A percentile compares a stretch with the other conserved stretches of the same genome.
Conservation (phyloP, 2,888 invertebrate species). For the Diadegma fenestrale region DNA sequence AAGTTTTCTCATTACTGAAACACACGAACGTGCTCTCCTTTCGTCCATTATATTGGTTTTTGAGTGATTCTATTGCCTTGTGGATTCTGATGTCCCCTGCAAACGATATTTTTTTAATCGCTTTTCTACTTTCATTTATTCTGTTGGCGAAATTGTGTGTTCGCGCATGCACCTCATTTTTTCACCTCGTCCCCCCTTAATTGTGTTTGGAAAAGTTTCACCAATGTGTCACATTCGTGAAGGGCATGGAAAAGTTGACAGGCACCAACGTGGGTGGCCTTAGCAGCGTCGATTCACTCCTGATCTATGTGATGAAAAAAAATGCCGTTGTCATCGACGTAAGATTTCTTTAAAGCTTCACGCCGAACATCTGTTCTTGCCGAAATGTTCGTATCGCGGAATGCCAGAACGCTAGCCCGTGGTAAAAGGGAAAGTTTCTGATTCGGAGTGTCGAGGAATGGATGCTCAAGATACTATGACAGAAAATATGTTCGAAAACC, state of each 20-base stretch:
- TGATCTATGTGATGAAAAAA: neutral
- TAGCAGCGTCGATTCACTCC: neutral
- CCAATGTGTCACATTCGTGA: neutral
- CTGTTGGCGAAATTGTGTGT: neutral
- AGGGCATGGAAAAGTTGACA: neutral
- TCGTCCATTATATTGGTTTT: conserved; percentile 54
- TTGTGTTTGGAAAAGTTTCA: neutral
- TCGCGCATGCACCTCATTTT: neutral
- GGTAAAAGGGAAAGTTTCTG: conserved; percentile 3
- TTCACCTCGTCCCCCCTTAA: neutral
- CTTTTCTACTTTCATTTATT: conserved; percentile 3
- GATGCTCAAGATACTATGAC: neutral
- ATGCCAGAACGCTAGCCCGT: neutral
- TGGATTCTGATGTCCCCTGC: conserved; percentile 19
- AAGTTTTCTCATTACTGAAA: conserved; percentile 67
- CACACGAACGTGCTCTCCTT: conserved; percentile 32
- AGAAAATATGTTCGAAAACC: conserved; percentile 9
- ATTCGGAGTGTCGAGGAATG: neutral
- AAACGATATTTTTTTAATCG: neutral
- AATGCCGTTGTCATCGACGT: neutral
- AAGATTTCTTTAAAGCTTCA: neutral
- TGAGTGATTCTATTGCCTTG: neutral
- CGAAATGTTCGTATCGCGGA: neutral
- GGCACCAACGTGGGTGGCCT: neutral
- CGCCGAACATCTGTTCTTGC: neutral